Conservation (phyloP, 2,797 vertebrate genomes). For the Syndactyla subalaris region DNA sequence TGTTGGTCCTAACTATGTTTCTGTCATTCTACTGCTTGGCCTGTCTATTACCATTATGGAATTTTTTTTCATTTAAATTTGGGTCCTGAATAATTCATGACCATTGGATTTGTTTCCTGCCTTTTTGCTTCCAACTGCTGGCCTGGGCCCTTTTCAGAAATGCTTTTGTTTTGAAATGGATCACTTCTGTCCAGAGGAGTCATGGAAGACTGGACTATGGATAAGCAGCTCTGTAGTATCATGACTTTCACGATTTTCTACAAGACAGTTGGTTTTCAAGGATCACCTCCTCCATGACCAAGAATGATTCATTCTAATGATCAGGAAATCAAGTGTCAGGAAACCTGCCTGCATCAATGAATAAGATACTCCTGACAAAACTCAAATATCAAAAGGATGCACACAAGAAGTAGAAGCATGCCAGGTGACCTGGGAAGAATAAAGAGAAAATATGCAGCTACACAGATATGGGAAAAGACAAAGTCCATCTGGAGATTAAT, state of each 20-base stretch:
- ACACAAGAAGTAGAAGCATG: background rate
- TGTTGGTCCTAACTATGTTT: background rate
- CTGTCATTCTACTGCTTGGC: background rate
- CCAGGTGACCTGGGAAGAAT: background rate
- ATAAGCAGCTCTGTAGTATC: background rate
- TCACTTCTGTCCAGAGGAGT: background rate
- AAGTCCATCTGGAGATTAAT: background rate
- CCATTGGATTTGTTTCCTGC: background rate
- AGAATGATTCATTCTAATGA: background rate
- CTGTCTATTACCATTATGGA: background rate
- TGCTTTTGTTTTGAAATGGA: background rate
- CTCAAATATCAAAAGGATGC: background rate
- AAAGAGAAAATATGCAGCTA: background rate
- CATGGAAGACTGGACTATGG: background rate
- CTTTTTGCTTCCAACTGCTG: background rate
- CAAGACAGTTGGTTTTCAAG: background rate
- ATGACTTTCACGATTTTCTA: background rate
- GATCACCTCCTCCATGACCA: background rate
- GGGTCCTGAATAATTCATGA: slow-evolving; percentile 12
- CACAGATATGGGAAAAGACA: background rate
- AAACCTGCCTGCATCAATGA: background rate
- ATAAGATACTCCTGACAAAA: background rate
- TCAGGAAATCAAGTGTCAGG: background rate
- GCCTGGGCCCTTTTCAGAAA: background rate
- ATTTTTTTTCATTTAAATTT: background rate